Conservation (phyloP, 2,888 invertebrate species). For the Himalopsyche kuldschensis region DNA sequence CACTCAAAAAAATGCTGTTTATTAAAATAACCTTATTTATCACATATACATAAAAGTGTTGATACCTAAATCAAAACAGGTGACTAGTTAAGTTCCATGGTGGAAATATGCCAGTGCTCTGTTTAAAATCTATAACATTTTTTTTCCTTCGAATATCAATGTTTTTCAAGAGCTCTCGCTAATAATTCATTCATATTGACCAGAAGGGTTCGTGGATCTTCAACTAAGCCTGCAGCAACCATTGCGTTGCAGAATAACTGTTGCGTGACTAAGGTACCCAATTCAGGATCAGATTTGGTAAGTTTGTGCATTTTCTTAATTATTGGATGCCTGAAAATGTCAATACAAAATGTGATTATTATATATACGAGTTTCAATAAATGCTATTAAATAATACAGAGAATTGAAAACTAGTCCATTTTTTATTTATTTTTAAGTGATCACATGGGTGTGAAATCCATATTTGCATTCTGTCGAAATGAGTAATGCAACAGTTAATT, state of each 20-base stretch:
- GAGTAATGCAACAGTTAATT: too few relatives aligned
- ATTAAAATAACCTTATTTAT: too few relatives aligned
- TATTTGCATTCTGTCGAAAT: too few relatives aligned
- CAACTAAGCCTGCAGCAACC: constrained; percentile 91
- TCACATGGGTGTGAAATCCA: too few relatives aligned
- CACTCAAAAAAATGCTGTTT: too few relatives aligned
- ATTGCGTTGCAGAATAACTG: constrained; percentile 94
- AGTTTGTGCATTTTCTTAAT: constrained; percentile 84
- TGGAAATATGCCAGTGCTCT: too few relatives aligned
- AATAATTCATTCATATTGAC: constrained; percentile 86
- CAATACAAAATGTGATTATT: constrained; percentile 17
- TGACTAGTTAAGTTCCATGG: too few relatives aligned
- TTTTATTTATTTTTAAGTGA: too few relatives aligned
- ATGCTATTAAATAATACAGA: neutral
- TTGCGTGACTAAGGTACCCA: constrained; percentile 82
- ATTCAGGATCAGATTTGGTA: constrained; percentile 70
- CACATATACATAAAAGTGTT: too few relatives aligned
- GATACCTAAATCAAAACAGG: too few relatives aligned
- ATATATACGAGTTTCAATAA: neutral
- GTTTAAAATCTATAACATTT: too few relatives aligned
- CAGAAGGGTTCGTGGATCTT: constrained; percentile 85
- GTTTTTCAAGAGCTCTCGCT: constrained; percentile 77
- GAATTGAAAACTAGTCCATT: too few relatives aligned
- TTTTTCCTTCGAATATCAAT: constrained; percentile 46
- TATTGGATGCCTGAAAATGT: constrained; percentile 74